phyloP scores from a whole-genome alignment of 1,140 invertebrate genomes.

The Gonatopus flavifemur region DNA sequence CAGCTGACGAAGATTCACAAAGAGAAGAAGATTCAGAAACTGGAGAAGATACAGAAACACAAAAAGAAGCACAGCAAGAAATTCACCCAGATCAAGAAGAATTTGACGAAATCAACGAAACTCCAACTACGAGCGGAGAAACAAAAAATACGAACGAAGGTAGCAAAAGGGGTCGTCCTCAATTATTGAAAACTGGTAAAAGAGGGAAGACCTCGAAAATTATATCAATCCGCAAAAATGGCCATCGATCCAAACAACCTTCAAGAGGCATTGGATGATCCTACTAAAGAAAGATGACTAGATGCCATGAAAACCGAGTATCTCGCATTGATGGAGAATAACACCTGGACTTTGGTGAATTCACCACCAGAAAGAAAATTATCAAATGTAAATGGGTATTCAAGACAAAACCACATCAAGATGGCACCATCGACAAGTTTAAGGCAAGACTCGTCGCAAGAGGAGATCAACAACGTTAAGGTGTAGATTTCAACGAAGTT shows the following conservation, averaged over 20 bases:
- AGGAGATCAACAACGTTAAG: conserved; percentile 29
- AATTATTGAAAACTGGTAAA: not conserved
- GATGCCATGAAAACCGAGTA: conserved; percentile 25
- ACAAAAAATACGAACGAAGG: no score
- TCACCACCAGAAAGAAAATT: conserved; percentile 18
- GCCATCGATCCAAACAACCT: conserved; percentile 15
- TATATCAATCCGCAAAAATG: no score
- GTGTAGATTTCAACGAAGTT: conserved; percentile 31
- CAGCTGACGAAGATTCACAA: not conserved
- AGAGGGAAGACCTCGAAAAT: not conserved
- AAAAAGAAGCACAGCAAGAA: no score
- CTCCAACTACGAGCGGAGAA: no score
- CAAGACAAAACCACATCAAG: conserved; percentile 32
- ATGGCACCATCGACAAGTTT: conserved; percentile 25
- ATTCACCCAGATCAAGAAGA: no score
- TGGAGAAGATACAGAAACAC: not conserved
- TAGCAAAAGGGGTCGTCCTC: not conserved
- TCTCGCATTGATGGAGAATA: conserved; percentile 16
- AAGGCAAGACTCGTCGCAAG: conserved; percentile 51
- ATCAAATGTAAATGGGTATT: conserved; percentile 44
- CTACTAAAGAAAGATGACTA: conserved; percentile 15
- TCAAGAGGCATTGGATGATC: conserved; percentile 14
- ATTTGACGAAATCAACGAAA: no score
- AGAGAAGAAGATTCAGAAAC: not conserved
- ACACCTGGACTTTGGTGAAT: conserved; percentile 20